Conservation (phyloP, 2,888 invertebrate species). For the Drosophila emarginata region DNA sequence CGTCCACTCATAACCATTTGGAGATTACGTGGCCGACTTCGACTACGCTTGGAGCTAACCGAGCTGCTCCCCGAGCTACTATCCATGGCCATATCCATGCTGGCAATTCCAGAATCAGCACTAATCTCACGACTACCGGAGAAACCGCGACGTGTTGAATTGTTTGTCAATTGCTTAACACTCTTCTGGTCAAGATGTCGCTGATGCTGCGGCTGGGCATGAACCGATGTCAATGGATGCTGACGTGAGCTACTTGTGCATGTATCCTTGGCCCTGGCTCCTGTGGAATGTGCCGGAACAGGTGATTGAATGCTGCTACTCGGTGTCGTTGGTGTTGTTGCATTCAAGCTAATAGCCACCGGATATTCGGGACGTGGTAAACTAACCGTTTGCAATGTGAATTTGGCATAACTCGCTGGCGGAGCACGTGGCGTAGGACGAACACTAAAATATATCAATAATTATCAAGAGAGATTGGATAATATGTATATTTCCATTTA, state of each 20-base stretch:
- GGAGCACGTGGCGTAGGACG: slow-evolving; percentile 80
- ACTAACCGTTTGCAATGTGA: slow-evolving; percentile 87
- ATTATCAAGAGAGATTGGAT: too few species aligned
- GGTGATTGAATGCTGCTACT: slow-evolving; percentile 68
- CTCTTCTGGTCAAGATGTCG: slow-evolving; percentile 86
- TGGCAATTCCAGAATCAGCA: slow-evolving; percentile 82
- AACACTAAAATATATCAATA: slow-evolving; percentile 1
- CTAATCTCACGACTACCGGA: slow-evolving; percentile 82
- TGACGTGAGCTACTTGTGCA: slow-evolving; percentile 34
- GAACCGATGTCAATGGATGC: slow-evolving; percentile 66
- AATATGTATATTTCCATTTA: slow-evolving; percentile 30
- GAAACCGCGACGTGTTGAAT: slow-evolving; percentile 84
- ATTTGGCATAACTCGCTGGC: slow-evolving; percentile 84
- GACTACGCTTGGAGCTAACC: slow-evolving; percentile 79
- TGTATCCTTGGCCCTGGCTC: slow-evolving; percentile 67
- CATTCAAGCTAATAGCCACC: slow-evolving; percentile 82
- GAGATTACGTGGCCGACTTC: slow-evolving; percentile 86
- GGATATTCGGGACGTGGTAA: slow-evolving; percentile 90
- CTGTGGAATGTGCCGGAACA: slow-evolving; percentile 53
- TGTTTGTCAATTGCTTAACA: slow-evolving; percentile 89
- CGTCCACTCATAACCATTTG: slow-evolving; percentile 89
- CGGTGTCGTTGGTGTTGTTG: slow-evolving; percentile 76
- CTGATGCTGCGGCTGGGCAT: slow-evolving; percentile 78
- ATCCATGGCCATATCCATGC: slow-evolving; percentile 80
- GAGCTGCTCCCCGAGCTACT: slow-evolving; percentile 56